These are phyloP conservation scores for Tipula lateralis DNA, from an alignment of 2,888 invertebrate species.

Conservation along the genomic window DNA sequence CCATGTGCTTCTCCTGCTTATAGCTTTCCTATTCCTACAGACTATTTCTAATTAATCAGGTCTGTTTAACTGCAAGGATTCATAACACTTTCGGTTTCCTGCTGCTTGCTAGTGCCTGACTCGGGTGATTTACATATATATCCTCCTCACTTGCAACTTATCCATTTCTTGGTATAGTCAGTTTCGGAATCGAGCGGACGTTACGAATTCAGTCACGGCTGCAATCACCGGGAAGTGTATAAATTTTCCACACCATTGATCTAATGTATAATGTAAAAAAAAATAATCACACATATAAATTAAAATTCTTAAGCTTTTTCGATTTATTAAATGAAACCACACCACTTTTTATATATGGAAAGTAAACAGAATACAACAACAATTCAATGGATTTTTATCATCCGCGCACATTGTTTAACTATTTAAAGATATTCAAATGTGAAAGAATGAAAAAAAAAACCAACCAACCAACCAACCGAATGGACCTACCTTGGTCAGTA, in stretches of 20 bases:
- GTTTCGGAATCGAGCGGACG: too few relatives aligned
- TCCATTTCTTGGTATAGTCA: too few relatives aligned
- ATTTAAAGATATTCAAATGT: not conserved
- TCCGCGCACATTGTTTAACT: not conserved
- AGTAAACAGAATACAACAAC: not conserved
- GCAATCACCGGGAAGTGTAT: not conserved
- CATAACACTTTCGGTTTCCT: too few relatives aligned
- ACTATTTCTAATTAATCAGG: too few relatives aligned
- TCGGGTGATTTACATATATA: too few relatives aligned
- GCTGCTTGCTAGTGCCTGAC: too few relatives aligned
- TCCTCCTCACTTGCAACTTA: too few relatives aligned
- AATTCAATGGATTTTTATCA: not conserved
- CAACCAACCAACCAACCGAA: not conserved
- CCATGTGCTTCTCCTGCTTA: too few relatives aligned
- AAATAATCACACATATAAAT: not conserved
- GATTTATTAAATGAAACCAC: not conserved
- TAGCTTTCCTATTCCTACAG: too few relatives aligned
- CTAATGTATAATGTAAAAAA: not conserved
- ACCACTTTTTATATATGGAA: not conserved
- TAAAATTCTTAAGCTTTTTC: not conserved
- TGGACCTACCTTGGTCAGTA: conserved; percentile 35
- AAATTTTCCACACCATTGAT: not conserved
- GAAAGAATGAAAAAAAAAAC: not conserved
- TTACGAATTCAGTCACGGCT: not conserved
- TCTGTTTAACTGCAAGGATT: too few relatives aligned